These are phyloP conservation scores for Dilophus febrilis DNA, from an alignment of 2,888 invertebrate genomes.

Conservation along the genomic window DNA sequence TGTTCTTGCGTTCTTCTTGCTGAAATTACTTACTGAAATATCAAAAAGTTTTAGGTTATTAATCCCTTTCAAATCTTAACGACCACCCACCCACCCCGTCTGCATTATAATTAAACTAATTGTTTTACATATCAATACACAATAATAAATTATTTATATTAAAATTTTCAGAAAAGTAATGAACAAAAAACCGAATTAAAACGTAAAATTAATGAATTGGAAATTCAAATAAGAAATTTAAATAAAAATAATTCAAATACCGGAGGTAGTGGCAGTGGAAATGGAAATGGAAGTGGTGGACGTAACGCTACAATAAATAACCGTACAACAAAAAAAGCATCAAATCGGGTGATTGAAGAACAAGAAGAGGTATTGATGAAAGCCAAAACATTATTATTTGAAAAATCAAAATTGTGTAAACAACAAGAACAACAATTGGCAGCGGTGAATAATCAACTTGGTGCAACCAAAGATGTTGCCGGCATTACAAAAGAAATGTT, in stretches of 20 bases:
- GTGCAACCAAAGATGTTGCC: constrained; percentile 66
- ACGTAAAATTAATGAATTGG: constrained; percentile 7
- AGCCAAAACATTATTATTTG: constrained; percentile 53
- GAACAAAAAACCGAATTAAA: not conserved
- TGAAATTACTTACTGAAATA: too few species aligned
- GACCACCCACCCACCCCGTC: not conserved
- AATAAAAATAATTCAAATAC: constrained; percentile 24
- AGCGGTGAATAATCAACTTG: constrained; percentile 51
- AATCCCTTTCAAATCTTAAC: too few species aligned
- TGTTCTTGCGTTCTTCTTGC: too few species aligned
- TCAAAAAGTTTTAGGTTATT: too few species aligned
- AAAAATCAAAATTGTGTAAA: constrained; percentile 57
- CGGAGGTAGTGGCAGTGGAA: constrained; percentile 21
- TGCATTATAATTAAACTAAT: too few species aligned
- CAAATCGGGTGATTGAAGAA: constrained; percentile 20
- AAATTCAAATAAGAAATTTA: constrained; percentile 21
- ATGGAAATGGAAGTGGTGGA: constrained; percentile 20
- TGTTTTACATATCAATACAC: too few species aligned
- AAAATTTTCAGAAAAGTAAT: too few species aligned
- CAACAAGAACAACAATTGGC: constrained; percentile 65
- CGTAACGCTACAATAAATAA: too few species aligned
- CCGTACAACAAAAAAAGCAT: too few species aligned
- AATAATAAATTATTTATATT: too few species aligned
- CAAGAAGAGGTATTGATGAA: constrained; percentile 37
- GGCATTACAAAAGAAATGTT: constrained; percentile 63